Evolutionary conservation across 1,140 invertebrate genomes (phyloP).

Genomic region (Pectinophora gossypiella): DNA sequence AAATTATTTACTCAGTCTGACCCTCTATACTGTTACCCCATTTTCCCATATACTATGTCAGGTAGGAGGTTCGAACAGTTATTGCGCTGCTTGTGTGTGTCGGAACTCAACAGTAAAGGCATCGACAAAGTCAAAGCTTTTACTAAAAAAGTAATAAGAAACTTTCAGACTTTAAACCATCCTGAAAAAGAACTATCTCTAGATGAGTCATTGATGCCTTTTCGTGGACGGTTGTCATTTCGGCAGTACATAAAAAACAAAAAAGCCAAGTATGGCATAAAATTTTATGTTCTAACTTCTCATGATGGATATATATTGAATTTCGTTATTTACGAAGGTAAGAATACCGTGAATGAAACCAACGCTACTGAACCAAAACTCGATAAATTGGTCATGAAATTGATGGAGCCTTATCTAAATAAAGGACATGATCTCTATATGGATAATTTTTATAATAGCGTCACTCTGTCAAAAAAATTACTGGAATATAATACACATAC

Average conservation of each 20-base stretch:
- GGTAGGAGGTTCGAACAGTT: background rate
- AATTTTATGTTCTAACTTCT: constrained; percentile 2
- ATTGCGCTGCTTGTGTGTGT: background rate
- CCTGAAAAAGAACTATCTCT: constrained; percentile 2
- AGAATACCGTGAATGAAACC: background rate
- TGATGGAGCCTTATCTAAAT: background rate
- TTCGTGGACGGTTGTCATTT: background rate
- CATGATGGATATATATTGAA: constrained; percentile 1
- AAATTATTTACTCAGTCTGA: background rate
- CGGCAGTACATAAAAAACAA: constrained; percentile 5
- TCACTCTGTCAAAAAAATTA: background rate
- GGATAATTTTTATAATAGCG: constrained; percentile 5
- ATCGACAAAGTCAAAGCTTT: background rate
- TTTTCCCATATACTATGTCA: background rate
- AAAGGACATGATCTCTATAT: constrained; percentile 2
- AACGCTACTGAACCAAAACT: background rate
- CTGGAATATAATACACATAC: background rate
- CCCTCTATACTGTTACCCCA: background rate
- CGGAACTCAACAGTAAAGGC: background rate
- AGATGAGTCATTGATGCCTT: background rate
- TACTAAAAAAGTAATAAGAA: too few relatives aligned
- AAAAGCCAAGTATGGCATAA: background rate
- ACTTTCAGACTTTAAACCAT: background rate
- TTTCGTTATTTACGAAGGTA: background rate
- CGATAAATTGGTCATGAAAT: background rate